These are phyloP conservation scores for Drosophila navojoa DNA, from an alignment of 1,140 invertebrate species.

Conservation along the genomic window DNA sequence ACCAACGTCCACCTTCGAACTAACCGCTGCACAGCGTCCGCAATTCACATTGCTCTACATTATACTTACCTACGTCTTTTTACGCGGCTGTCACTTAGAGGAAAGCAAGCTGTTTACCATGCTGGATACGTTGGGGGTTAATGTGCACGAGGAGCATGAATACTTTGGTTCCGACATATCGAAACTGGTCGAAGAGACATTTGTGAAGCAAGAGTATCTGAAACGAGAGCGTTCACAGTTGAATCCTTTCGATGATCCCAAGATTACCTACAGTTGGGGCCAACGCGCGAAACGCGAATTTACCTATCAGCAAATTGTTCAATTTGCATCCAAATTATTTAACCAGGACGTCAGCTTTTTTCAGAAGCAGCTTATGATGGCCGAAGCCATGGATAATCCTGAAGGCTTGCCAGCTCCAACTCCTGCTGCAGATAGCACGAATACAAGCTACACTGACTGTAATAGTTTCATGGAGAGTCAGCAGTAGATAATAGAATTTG, in stretches of 20 bases:
- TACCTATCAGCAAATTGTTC: constrained; percentile 36
- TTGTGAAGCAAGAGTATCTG: constrained; percentile 72
- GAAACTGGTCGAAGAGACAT: constrained; percentile 71
- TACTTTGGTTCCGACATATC: constrained; percentile 62
- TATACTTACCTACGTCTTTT: constrained; percentile 66
- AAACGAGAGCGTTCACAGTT: constrained; percentile 62
- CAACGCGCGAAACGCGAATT: constrained; percentile 58
- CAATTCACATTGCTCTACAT: constrained; percentile 59
- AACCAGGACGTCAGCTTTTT: constrained; percentile 35
- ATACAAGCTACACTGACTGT: not conserved
- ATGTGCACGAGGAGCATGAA: constrained; percentile 58
- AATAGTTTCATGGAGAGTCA: not conserved
- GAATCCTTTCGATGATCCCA: constrained; percentile 53
- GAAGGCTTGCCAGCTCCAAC: not conserved
- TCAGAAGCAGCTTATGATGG: constrained; percentile 42
- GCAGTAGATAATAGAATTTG: not conserved
- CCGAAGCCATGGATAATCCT: constrained; percentile 22
- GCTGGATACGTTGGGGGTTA: constrained; percentile 48
- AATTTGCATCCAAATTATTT: constrained; percentile 52
- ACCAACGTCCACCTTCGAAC: constrained; percentile 44
- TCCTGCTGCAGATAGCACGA: not conserved
- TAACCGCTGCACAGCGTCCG: constrained; percentile 49
- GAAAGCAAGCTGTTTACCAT: constrained; percentile 57
- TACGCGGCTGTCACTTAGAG: constrained; percentile 49
- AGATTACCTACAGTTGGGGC: constrained; percentile 52